Evolutionary conservation across 92 coral and sea anemone species (phyloP), one percentile per base, ranked within the genome.

Genomic region (Heteractis magnifica): DNA sequence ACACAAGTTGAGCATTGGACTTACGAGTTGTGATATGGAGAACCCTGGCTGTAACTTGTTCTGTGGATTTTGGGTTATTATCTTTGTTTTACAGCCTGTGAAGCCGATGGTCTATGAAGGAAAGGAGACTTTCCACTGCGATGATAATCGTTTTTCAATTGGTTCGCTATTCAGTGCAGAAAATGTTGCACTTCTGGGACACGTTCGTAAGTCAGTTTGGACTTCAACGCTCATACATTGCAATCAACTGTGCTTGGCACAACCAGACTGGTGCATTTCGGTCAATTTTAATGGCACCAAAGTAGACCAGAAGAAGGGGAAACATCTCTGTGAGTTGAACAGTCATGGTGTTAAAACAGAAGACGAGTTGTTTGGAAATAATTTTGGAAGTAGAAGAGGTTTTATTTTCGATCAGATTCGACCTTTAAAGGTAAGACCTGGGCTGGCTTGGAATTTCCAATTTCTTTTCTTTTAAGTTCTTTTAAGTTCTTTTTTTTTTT

Each of bases 191-290:
- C 73, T 81, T 20, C 21, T 21, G 48, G 60, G 77, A 51, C 56
- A 68, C 58, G 84, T 81, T 20, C 52, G 16, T 14, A 81, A 52
- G 65, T 50, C 77, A 70, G 56, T 58, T 8, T 68, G 73, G 51
- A 16, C 77, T 51, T 52, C 77, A 20, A 51, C 84, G n/a, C 34
- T 81, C 51, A 5, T 81, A 8, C 84, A 81, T 1, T 81, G 84
- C 23, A 56, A 75, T 16, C 84, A 81, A 51, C 64, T 68, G 51
- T 81, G 84, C 73, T 81, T 81, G 41, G 26, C 77, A 6, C 77
- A 23, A 16, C 19, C 14, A 56, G 84, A 81, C 13, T 81, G 84
- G 84, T 81, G 84, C 13, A 19, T 81, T 51, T 81, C 84, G 11
- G 84, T 81, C 44, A 81, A 81, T 50, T 81, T 81, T 81, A 10